Percentiles rank a stretch among this genome's conserved stretches.
These are phyloP conservation scores for Proisotoma minuta DNA, from an alignment of 2,888 invertebrate species.

Conservation along the genomic window DNA sequence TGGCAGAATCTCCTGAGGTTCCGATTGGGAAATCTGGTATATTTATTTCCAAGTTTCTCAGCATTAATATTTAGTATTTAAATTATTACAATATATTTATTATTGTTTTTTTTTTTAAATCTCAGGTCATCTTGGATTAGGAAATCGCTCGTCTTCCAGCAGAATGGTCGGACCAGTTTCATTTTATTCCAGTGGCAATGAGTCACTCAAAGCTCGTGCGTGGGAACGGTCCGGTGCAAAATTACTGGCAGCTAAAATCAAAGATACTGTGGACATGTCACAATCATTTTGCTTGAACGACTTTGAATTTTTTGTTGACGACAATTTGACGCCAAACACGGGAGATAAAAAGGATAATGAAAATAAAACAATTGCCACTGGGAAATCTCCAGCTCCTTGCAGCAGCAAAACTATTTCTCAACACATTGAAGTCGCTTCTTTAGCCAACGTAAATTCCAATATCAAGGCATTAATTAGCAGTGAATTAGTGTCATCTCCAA, in stretches of 20 bases:
- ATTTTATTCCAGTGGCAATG: constrained; percentile 24
- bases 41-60: no score
- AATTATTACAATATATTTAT: no score
- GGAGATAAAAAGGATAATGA: background rate
- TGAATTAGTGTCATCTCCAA: constrained; percentile 16
- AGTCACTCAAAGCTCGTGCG: constrained; percentile 25
- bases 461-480: constrained; percentile 36
- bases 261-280: constrained; percentile 35
- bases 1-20: constrained; percentile 32
- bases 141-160: constrained; percentile 6
- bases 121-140: no score
- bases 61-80: no score
- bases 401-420: constrained; percentile 18
- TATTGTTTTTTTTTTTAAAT: no score
- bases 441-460: constrained; percentile 21
- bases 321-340: background rate
- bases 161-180: constrained; percentile 24
- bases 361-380: background rate
- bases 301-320: constrained; percentile 24
- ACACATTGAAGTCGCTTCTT: no score
- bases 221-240: constrained; percentile 41
- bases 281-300: constrained; percentile 29
- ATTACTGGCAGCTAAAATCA: constrained; percentile 41
- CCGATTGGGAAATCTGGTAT: constrained; percentile 29
- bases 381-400: constrained; percentile 13